Conservation (phyloP, 2,888 invertebrate genomes). For the Priocnemis perturbator region DNA sequence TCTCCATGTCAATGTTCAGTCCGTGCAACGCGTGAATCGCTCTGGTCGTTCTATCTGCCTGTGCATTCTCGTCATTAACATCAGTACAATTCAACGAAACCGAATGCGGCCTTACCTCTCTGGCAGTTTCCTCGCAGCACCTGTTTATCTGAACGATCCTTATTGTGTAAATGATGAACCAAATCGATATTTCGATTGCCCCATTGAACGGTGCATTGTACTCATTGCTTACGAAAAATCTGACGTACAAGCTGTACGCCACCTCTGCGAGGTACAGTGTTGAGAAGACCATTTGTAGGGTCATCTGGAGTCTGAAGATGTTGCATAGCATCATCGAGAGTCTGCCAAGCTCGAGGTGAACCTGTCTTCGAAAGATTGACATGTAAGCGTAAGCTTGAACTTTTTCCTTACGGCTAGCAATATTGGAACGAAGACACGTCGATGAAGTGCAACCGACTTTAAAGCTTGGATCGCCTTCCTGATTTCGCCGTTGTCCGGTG, state of each 20-base stretch:
- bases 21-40: too few relatives aligned
- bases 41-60: too few relatives aligned
- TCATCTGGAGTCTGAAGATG: slow-evolving; percentile 25
- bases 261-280: not conserved
- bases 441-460: too few relatives aligned
- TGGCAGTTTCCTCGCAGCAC: not conserved
- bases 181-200: not conserved
- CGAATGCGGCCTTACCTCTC: not conserved
- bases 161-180: not conserved
- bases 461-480: too few relatives aligned
- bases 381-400: too few relatives aligned
- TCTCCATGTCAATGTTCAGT: too few relatives aligned
- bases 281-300: not conserved
- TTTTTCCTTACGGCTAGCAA: too few relatives aligned
- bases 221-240: not conserved
- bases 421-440: too few relatives aligned
- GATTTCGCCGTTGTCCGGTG: too few relatives aligned
- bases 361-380: slow-evolving; percentile 40
- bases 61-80: too few relatives aligned
- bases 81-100: not conserved
- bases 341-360: slow-evolving; percentile 51
- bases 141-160: not conserved
- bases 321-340: slow-evolving; percentile 28
- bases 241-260: slow-evolving; percentile 20
- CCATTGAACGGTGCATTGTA: not conserved